phyloP scores from a whole-genome alignment of 1,140 invertebrate species.

The Thrips palmi region DNA sequence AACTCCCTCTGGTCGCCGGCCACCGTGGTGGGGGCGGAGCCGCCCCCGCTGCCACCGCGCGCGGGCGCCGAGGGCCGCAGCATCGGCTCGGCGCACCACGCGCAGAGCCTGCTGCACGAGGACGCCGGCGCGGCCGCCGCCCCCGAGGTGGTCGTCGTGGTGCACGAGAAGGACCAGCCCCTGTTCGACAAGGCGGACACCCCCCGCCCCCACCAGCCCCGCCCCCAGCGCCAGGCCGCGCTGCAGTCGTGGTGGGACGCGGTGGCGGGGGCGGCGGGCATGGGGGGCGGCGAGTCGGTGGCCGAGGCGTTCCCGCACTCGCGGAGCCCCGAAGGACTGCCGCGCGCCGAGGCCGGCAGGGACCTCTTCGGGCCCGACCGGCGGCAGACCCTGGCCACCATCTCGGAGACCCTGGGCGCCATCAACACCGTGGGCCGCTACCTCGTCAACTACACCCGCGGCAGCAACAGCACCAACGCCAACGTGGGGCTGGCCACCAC shows the following conservation, averaged over 20 bases:
- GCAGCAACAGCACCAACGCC: constrained; percentile 16
- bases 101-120: no score
- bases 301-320: background rate
- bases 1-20: no score
- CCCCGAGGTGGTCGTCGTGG: background rate
- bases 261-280: background rate
- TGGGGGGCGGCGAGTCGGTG: background rate
- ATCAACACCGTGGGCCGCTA: constrained; percentile 67
- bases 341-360: constrained; percentile 12
- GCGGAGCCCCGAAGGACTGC: background rate
- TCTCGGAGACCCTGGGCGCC: constrained; percentile 41
- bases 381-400: constrained; percentile 24
- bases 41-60: no score
- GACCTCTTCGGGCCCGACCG: constrained; percentile 16
- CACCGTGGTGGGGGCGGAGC: no score
- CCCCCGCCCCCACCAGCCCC: background rate
- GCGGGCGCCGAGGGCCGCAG: no score
- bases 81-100: no score
- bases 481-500: background rate
- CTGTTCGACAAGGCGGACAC: background rate
- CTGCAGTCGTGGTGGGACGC: constrained; percentile 1
- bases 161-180: background rate
- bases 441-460: constrained; percentile 54
- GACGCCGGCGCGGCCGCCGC: no score
- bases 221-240: constrained; percentile 1